Evolutionary conservation across 2,113 vertebrate species (phyloP), one percentile per base, ranked within the genome.

Genomic region (Xiphophorus hellerii): DNA sequence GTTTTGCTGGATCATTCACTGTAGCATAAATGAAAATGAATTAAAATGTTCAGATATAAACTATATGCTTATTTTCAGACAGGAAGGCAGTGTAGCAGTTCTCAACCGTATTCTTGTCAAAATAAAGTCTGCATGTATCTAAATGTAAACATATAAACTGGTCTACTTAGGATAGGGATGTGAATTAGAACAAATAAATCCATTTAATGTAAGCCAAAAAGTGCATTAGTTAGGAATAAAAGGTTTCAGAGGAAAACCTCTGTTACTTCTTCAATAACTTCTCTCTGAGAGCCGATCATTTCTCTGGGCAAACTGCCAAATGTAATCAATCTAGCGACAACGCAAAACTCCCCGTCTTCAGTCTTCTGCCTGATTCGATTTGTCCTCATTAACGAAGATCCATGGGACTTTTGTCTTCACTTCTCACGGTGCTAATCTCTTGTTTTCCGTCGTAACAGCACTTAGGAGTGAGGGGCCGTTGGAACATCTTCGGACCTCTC

Each of bases 251-350:
- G 70, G 22, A 44, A 30, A 39, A 78, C 42, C 1, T 64, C 69
- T 9, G 61, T 35, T 37, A 44, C 27, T 17, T n/a, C 30, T 44
- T 4, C 20, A 80, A 58, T 62, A 39, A 75, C 75, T 84, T 71
- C 51, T 58, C 63, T 78, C n/a, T 14, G 70, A 17, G 78, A 89
- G 72, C 66, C 60, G 71, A 37, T 90, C 48, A 88, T 84, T 82
- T 84, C 54, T 39, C 42, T 9, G 61, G 84, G 83, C 89, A 33
- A 29, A 28, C 12, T 0, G 82, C 78, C 71, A 81, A 69, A 62
- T n/a, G 5, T n/a, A 74, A 88, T 88, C 83, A 83, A 86, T 86
- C 82, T 4, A 65, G 17, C 11, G 72, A 77, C 76, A 90, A 87
- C 69, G 69, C 65, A 25, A 65, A 58, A 62, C 73, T 61, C 62